These are phyloP conservation scores for Miichthys miiuy DNA, from an alignment of 2,797 vertebrate genomes.

Conservation along the genomic window DNA sequence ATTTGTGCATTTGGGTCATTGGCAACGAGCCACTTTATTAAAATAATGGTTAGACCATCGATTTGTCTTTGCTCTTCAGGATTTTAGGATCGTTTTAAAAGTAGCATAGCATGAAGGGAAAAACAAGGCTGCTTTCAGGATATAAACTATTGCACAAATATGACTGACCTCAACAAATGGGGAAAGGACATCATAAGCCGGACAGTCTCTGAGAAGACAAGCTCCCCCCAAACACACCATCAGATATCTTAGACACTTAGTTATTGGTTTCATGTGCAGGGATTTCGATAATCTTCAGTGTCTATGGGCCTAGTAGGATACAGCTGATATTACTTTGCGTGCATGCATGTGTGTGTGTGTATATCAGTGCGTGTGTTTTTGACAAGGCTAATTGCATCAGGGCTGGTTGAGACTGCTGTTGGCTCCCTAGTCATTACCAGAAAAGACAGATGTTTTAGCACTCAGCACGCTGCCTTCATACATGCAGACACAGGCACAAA, in stretches of 20 bases:
- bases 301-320: slow-evolving; percentile 52
- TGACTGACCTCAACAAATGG: slow-evolving; percentile 22
- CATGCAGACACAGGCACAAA: slow-evolving; percentile 30
- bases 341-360: slow-evolving; percentile 1
- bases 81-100: slow-evolving; percentile 1
- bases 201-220: slow-evolving; percentile 22
- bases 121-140: neutral
- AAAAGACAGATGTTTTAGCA: slow-evolving; percentile 81
- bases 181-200: slow-evolving; percentile 12
- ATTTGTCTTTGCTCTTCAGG: slow-evolving; percentile 27
- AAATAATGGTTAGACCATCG: slow-evolving; percentile 6
- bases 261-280: slow-evolving; percentile 67
- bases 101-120: neutral
- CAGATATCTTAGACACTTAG: slow-evolving; percentile 38
- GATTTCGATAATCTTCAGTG: slow-evolving; percentile 56
- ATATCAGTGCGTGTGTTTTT: slow-evolving; percentile 33
- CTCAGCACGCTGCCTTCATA: slow-evolving; percentile 42
- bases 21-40: slow-evolving; percentile 11
- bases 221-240: slow-evolving; percentile 16
- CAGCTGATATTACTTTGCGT: slow-evolving; percentile 60
- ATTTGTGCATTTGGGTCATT: slow-evolving; percentile 16
- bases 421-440: slow-evolving; percentile 76
- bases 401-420: slow-evolving; percentile 68
- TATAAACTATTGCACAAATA: slow-evolving; percentile 4
- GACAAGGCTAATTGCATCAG: slow-evolving; percentile 72